A percentile compares a stretch with the other conserved stretches of the same genome.
These are phyloP conservation scores for Clunio marinus DNA, from an alignment of 2,888 invertebrate genomes.

Conservation along the genomic window DNA sequence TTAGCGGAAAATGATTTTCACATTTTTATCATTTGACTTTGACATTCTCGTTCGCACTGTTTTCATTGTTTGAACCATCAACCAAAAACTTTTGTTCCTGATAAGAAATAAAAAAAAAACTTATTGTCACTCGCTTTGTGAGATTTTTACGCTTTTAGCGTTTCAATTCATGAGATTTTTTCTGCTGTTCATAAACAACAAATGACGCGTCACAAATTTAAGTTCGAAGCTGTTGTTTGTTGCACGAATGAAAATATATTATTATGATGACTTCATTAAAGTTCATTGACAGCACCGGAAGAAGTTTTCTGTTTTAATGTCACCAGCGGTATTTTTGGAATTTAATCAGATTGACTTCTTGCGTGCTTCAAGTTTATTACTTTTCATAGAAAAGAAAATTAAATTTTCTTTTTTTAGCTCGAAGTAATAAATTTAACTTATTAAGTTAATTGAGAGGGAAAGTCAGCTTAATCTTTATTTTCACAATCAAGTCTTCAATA, in stretches of 20 bases:
- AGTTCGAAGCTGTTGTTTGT: background rate
- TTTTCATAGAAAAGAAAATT: background rate
- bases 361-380: background rate
- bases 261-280: slow-evolving; percentile 2
- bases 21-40: slow-evolving; percentile 14
- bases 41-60: background rate
- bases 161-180: too few relatives aligned
- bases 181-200: too few relatives aligned
- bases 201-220: too few relatives aligned
- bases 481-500: too few relatives aligned
- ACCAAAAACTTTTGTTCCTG: too few relatives aligned
- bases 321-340: slow-evolving; percentile 3
- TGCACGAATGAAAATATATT: background rate
- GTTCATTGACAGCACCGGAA: slow-evolving; percentile 24
- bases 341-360: slow-evolving; percentile 3
- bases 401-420: background rate
- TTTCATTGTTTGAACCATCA: background rate
- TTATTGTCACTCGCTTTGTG: too few relatives aligned
- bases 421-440: too few relatives aligned
- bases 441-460: slow-evolving; percentile 15
- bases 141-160: too few relatives aligned
- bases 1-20: slow-evolving; percentile 12
- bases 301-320: background rate
- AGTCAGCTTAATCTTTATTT: slow-evolving; percentile 8
- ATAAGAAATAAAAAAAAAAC: too few relatives aligned